Evolutionary conservation across 2,113 vertebrate genomes (phyloP).

Genomic region (Oenanthe oenanthe): DNA sequence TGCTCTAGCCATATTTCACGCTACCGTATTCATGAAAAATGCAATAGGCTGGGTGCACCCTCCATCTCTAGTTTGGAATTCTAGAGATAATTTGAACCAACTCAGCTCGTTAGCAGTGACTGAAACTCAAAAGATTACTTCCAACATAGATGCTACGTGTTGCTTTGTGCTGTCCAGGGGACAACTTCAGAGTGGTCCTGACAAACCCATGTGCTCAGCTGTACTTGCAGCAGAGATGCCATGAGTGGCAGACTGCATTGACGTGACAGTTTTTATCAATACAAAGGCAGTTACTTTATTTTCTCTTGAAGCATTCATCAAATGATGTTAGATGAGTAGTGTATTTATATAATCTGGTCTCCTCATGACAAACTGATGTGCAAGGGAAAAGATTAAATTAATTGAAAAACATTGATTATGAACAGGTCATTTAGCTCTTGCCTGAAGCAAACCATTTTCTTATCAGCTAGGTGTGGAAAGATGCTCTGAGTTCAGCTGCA

Average conservation of each 20-base stretch:
- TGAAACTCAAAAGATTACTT: background rate
- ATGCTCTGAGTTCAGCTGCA: background rate
- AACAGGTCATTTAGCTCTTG: constrained; percentile 42
- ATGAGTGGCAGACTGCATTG: background rate
- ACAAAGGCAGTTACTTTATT: background rate
- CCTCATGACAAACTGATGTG: constrained; percentile 1
- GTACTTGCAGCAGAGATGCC: background rate
- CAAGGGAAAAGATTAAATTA: constrained; percentile 51
- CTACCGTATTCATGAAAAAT: background rate
- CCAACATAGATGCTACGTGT: background rate
- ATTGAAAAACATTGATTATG: constrained; percentile 27
- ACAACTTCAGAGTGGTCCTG: background rate
- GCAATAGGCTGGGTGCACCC: background rate
- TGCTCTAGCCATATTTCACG: background rate
- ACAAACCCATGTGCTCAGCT: background rate
- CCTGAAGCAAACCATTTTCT: constrained; percentile 9
- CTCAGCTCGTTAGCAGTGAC: background rate
- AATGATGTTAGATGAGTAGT: background rate
- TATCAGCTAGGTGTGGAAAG: background rate
- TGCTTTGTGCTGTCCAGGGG: background rate
- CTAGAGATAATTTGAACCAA: background rate
- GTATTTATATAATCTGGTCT: background rate
- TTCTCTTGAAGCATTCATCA: constrained; percentile 4
- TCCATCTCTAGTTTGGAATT: background rate
- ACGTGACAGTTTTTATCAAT: background rate